A percentile compares a stretch with the other conserved stretches of the same genome.
Evolutionary conservation across 1,140 invertebrate genomes (phyloP).

Genomic region (Saxidomus purpurata): DNA sequence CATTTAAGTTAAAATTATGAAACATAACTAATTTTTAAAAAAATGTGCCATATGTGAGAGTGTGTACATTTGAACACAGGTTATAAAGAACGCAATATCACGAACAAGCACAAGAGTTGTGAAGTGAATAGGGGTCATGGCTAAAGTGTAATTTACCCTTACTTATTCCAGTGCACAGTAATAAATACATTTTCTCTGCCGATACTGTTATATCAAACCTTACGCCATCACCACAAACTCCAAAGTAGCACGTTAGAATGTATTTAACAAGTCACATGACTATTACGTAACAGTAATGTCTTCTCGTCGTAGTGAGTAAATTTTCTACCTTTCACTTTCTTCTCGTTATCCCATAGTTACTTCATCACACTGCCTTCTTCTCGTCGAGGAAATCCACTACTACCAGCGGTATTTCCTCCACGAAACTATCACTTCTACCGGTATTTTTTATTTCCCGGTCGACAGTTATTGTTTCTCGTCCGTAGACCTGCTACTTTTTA

Average conservation of each 20-base stretch:
- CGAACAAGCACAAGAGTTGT: background rate
- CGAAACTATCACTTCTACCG: slow-evolving; percentile 1
- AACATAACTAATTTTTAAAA: background rate
- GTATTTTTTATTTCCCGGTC: slow-evolving; percentile 15
- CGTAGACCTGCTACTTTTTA: slow-evolving; percentile 17
- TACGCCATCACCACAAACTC: background rate
- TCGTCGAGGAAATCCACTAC: background rate
- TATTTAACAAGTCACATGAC: background rate
- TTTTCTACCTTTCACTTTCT: background rate
- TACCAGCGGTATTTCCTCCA: background rate
- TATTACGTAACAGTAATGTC: background rate
- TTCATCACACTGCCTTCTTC: background rate
- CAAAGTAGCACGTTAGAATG: too few species aligned
- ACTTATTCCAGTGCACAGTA: background rate
- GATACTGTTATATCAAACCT: background rate
- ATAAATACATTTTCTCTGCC: background rate
- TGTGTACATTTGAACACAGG: slow-evolving; percentile 6
- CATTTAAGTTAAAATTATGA: background rate
- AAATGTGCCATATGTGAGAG: background rate
- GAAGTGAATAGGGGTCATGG: slow-evolving; percentile 29
- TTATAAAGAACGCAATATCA: slow-evolving; percentile 8
- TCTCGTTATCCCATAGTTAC: background rate
- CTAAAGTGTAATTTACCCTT: slow-evolving; percentile 10
- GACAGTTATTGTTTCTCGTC: slow-evolving; percentile 12
- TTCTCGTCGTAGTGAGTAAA: slow-evolving; percentile 20